These are phyloP conservation scores for Cryptocephalus moraei DNA, from an alignment of 2,888 invertebrate species.

Conservation along the genomic window DNA sequence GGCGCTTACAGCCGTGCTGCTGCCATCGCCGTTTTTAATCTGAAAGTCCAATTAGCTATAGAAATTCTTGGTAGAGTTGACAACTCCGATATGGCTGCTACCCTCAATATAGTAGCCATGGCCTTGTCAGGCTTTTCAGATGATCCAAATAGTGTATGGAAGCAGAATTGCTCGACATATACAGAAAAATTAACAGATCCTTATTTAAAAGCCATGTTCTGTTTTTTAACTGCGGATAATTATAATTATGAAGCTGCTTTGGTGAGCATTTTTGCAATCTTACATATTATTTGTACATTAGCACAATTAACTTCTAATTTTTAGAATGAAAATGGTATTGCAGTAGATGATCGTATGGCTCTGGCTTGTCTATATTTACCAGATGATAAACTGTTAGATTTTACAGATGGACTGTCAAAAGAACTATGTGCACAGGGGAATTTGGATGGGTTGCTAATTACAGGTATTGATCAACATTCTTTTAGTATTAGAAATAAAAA, in stretches of 20 bases:
- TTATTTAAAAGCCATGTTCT: slow-evolving; percentile 83
- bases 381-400: slow-evolving; percentile 69
- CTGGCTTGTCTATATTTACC: slow-evolving; percentile 81
- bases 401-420: slow-evolving; percentile 59
- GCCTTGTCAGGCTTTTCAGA: slow-evolving; percentile 79
- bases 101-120: slow-evolving; percentile 61
- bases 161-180: slow-evolving; percentile 62
- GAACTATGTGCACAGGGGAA: slow-evolving; percentile 67
- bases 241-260: slow-evolving; percentile 66
- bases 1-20: slow-evolving; percentile 74
- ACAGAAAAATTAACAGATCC: slow-evolving; percentile 74
- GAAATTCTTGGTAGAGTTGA: slow-evolving; percentile 74
- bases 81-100: slow-evolving; percentile 26
- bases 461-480: slow-evolving; percentile 43
- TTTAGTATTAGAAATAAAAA: background rate
- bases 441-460: slow-evolving; percentile 74
- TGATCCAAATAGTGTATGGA: slow-evolving; percentile 72
- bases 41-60: slow-evolving; percentile 74
- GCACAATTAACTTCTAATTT: slow-evolving; percentile 18
- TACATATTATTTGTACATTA: background rate
- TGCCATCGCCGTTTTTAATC: slow-evolving; percentile 83
- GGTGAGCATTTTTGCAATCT: slow-evolving; percentile 40
- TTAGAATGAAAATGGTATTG: slow-evolving; percentile 74
- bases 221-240: slow-evolving; percentile 75
- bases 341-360: slow-evolving; percentile 81